These are phyloP conservation scores for Poeciliopsis infans DNA, from an alignment of 2,797 vertebrate genomes.

Conservation along the genomic window DNA sequence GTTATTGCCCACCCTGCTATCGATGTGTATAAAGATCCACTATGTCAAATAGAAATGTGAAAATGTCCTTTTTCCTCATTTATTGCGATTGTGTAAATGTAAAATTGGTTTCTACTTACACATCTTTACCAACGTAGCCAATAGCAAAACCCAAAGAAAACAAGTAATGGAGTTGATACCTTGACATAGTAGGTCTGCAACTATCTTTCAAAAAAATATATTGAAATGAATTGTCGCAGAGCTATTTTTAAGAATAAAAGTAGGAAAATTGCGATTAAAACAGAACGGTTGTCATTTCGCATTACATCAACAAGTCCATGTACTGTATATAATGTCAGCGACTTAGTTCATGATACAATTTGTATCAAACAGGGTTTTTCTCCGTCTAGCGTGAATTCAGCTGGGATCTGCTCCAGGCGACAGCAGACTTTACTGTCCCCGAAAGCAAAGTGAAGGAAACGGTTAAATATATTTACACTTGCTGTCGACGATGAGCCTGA, in stretches of 20 bases:
- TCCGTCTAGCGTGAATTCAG: conserved; percentile 87
- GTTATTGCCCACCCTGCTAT: background rate
- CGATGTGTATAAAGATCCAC: background rate
- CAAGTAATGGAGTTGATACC: conserved; percentile 37
- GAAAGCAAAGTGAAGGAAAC: conserved; percentile 30
- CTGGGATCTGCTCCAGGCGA: conserved; percentile 77
- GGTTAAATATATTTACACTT: conserved; percentile 75
- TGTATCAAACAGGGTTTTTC: conserved; percentile 96
- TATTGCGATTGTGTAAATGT: background rate
- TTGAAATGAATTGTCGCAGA: conserved; percentile 61
- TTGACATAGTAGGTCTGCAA: conserved; percentile 65
- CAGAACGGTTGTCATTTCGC: conserved; percentile 80
- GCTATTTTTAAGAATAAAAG: conserved; percentile 66
- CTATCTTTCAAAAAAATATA: conserved; percentile 39
- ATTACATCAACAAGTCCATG: conserved; percentile 70
- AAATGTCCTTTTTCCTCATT: background rate
- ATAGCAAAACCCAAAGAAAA: conserved; percentile 49
- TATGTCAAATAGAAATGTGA: background rate
- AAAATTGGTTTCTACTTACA: background rate
- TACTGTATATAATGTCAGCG: conserved; percentile 79
- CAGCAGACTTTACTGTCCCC: conserved; percentile 21
- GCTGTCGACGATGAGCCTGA: conserved; percentile 47
- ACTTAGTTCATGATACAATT: conserved; percentile 97
- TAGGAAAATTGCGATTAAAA: conserved; percentile 78
- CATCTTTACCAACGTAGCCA: background rate